Evolutionary conservation across 2,888 invertebrate species (phyloP).

Genomic region (Scaeva pyrastri): DNA sequence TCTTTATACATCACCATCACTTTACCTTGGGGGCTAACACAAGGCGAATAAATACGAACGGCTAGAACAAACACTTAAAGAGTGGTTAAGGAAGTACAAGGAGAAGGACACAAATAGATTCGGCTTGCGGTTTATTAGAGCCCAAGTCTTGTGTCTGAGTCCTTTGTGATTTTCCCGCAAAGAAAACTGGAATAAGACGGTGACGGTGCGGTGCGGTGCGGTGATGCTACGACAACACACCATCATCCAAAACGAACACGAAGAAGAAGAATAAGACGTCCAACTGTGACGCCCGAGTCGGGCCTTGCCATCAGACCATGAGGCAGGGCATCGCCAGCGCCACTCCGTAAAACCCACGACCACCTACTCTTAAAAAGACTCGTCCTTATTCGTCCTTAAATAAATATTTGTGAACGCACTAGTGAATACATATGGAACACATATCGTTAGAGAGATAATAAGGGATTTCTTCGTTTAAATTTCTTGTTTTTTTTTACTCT

Average conservation of each 20-base stretch:
- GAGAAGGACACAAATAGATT: constrained; percentile 76
- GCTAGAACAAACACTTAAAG: constrained; percentile 77
- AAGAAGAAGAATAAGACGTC: constrained; percentile 47
- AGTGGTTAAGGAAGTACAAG: constrained; percentile 76
- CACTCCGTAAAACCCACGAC: neutral
- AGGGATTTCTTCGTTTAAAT: constrained; percentile 75
- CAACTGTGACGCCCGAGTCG: constrained; percentile 38
- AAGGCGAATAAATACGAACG: constrained; percentile 73
- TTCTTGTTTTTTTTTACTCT: constrained; percentile 41
- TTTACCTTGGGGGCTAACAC: constrained; percentile 71
- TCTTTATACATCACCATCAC: constrained; percentile 4
- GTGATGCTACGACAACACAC: no score
- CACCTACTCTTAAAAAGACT: constrained; percentile 51
- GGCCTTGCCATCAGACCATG: no score
- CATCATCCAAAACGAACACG: neutral
- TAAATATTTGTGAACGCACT: constrained; percentile 76
- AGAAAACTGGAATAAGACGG: constrained; percentile 44
- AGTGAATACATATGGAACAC: constrained; percentile 72
- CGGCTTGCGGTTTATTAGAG: constrained; percentile 77
- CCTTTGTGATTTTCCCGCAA: constrained; percentile 72
- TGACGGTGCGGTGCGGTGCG: neutral
- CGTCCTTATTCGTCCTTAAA: constrained; percentile 72
- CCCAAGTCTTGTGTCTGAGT: constrained; percentile 72
- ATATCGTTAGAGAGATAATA: constrained; percentile 76
- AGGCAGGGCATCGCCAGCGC: constrained; percentile 19